Evolutionary conservation across 2,888 invertebrate species (phyloP).

Genomic region (Troides oblongomaculatus): DNA sequence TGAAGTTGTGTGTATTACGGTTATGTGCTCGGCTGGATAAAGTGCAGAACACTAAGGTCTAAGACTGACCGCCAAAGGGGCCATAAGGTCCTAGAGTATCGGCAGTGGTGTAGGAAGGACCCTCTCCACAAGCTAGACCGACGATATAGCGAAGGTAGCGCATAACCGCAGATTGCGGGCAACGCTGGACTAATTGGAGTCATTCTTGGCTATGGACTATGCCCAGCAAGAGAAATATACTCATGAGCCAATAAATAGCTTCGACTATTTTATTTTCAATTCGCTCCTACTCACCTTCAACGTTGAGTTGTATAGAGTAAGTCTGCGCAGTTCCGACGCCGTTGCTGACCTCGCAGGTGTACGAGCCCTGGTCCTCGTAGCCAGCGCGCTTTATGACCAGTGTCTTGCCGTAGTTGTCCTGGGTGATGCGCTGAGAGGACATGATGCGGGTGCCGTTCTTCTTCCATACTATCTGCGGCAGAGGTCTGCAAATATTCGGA

Average conservation of each 20-base stretch:
- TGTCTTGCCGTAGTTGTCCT: constrained; percentile 97
- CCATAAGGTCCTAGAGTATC: too few species aligned
- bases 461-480: constrained; percentile 96
- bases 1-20: too few species aligned
- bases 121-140: not conserved
- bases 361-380: constrained; percentile 93
- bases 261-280: not conserved
- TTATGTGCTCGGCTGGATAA: too few species aligned
- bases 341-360: constrained; percentile 96
- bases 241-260: too few species aligned
- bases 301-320: constrained; percentile 89
- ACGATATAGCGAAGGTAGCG: not conserved
- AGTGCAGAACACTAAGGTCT: too few species aligned
- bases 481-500: constrained; percentile 80
- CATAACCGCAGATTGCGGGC: too few species aligned
- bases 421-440: constrained; percentile 86
- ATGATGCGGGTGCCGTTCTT: constrained; percentile 87
- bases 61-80: too few species aligned
- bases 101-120: not conserved
- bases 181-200: too few species aligned
- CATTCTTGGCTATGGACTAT: too few species aligned
- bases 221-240: too few species aligned
- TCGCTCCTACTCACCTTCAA: constrained; percentile 76
- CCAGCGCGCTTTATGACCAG: constrained; percentile 91
- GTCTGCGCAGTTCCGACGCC: constrained; percentile 92